These are phyloP conservation scores for Eueides isabella DNA, from an alignment of 1,140 invertebrate genomes.

Conservation along the genomic window DNA sequence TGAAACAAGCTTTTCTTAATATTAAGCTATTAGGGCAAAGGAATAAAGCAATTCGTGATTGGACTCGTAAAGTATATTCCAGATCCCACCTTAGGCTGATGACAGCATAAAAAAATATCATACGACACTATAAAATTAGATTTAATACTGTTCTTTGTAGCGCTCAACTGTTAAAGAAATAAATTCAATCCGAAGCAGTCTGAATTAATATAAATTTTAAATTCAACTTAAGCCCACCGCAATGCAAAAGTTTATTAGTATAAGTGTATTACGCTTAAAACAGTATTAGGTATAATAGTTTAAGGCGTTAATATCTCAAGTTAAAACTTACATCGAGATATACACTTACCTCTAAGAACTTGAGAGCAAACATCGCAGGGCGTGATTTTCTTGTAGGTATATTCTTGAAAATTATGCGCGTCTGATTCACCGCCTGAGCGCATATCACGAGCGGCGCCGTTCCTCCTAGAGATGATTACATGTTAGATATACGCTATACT, in stretches of 20 bases:
- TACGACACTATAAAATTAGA: too few relatives aligned
- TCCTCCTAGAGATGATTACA: constrained; percentile 85
- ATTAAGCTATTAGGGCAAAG: too few relatives aligned
- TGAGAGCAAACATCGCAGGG: constrained; percentile 97
- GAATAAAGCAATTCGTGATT: too few relatives aligned
- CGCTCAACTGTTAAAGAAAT: too few relatives aligned
- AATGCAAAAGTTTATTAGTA: too few relatives aligned
- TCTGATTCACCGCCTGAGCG: constrained; percentile 84
- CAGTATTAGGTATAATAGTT: too few relatives aligned
- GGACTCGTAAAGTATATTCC: too few relatives aligned
- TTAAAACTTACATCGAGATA: not conserved
- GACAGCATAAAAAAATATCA: not conserved
- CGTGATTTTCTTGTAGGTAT: constrained; percentile 97
- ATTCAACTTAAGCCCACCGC: not conserved
- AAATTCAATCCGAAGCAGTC: too few relatives aligned
- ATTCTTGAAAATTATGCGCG: constrained; percentile 93
- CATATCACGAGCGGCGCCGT: constrained; percentile 85
- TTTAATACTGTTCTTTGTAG: too few relatives aligned
- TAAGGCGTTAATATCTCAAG: not conserved
- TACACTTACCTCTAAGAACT: constrained; percentile 90
- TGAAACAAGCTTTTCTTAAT: too few relatives aligned
- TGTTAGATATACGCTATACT: not conserved
- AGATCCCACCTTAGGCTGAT: not conserved
- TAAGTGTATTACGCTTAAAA: too few relatives aligned
- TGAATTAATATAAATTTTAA: not conserved